Conservation (phyloP, 2,797 vertebrate species). For the Xiphophorus birchmanni region DNA sequence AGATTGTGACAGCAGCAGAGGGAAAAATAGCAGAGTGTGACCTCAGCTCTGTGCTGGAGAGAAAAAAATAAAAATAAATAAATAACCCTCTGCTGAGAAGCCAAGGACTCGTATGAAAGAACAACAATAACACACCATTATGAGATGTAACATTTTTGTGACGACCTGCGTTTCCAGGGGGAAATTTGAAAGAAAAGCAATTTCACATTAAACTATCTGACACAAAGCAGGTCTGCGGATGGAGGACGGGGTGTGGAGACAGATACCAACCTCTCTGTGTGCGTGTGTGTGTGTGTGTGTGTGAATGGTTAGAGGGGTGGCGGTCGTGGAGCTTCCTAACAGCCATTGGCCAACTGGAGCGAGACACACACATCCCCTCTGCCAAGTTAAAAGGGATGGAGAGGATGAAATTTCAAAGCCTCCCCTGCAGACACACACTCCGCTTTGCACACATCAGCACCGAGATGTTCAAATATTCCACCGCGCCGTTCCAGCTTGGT, state of each 20-base stretch:
- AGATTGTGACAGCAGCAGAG: constrained; percentile 28
- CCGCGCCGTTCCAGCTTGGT: constrained; percentile 53
- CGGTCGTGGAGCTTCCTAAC: constrained; percentile 60
- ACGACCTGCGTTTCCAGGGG: constrained; percentile 66
- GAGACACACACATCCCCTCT: constrained; percentile 66
- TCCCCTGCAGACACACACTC: constrained; percentile 76
- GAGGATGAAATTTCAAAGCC: constrained; percentile 79
- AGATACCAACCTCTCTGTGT: constrained; percentile 20
- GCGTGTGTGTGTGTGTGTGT: neutral
- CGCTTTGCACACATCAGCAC: constrained; percentile 69
- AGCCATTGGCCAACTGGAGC: constrained; percentile 69
- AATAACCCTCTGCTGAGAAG: constrained; percentile 49
- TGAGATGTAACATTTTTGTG: constrained; percentile 66
- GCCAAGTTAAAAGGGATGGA: constrained; percentile 75
- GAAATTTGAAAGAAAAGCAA: constrained; percentile 79
- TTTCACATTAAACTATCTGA: constrained; percentile 79
- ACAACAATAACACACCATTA: constrained; percentile 73
- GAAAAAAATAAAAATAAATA: neutral
- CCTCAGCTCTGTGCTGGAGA: constrained; percentile 33
- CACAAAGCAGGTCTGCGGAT: constrained; percentile 69
- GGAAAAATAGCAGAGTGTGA: constrained; percentile 50
- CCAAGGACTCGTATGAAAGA: constrained; percentile 68
- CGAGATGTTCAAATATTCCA: constrained; percentile 74
- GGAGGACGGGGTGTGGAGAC: constrained; percentile 13
- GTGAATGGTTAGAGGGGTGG: constrained; percentile 33